These are phyloP conservation scores for Gnatocerus cornutus DNA, from an alignment of 2,888 invertebrate genomes.

Conservation along the genomic window DNA sequence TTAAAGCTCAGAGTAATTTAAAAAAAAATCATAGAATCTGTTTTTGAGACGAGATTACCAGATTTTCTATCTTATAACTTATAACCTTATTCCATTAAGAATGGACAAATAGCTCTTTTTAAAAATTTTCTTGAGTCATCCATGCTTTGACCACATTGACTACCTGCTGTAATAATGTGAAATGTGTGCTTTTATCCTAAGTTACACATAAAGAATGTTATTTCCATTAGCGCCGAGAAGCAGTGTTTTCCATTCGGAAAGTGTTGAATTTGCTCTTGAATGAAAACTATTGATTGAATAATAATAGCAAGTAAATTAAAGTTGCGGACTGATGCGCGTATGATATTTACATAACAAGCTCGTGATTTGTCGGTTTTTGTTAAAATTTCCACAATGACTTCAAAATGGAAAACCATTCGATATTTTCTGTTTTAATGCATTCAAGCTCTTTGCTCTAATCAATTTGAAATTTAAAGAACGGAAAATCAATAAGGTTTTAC, in stretches of 20 bases:
- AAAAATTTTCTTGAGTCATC: too few relatives aligned
- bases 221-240: neutral
- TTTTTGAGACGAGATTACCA: too few relatives aligned
- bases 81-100: too few relatives aligned
- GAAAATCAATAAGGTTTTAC: conserved; percentile 17
- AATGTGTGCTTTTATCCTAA: too few relatives aligned
- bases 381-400: conserved; percentile 5
- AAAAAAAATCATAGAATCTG: too few relatives aligned
- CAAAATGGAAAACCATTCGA: conserved; percentile 8
- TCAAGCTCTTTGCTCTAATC: conserved; percentile 15
- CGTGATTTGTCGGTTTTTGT: conserved; percentile 18
- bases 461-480: conserved; percentile 26
- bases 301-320: conserved; percentile 30
- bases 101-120: too few relatives aligned
- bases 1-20: too few relatives aligned
- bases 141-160: too few relatives aligned
- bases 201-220: neutral
- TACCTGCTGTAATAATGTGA: too few relatives aligned
- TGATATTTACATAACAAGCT: conserved; percentile 36
- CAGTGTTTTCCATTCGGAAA: neutral
- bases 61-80: too few relatives aligned
- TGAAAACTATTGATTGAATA: conserved; percentile 31
- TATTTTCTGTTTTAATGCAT: conserved; percentile 26
- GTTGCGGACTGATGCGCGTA: conserved; percentile 17
- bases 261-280: conserved; percentile 14